Evolutionary conservation across 2,797 vertebrate species (phyloP), one percentile per base, ranked within the genome.

Genomic region (Pyrocephalus nanus): DNA sequence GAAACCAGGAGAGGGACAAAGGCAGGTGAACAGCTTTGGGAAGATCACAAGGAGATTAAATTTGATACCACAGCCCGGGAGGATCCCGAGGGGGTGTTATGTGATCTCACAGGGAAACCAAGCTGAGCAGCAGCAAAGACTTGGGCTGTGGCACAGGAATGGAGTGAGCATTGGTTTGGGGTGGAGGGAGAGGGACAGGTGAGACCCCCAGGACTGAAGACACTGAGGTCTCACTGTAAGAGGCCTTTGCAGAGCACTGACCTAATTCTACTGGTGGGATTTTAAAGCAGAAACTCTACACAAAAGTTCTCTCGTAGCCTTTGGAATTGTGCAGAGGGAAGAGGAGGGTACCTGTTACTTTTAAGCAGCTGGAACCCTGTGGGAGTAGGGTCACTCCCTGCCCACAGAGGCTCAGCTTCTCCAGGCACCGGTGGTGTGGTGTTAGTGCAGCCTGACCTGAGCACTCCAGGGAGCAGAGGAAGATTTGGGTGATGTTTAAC

Each of bases 1-100:
- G 12, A 27, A 36, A 50, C 30, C 6, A 40, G 78, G 25, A 79
- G 64, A 74, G 53, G 25, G 45, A 74, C 73, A 90, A 80, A 91
- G 60, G 91, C 85, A 92, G 88, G 77, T 22, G 86, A 23, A 32
- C 61, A 50, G 62, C 76, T 62, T 2, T 25, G 62, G 36, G 65
- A 36, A 86, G 69, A 65, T 54, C 79, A 88, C 86, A 65, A 16
- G 76, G 23, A 38, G 75, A 53, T 58, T 72, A 62, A 78, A 88
- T 54, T 50, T 40, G 79, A 86, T 47, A 80, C 80, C 4, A 2
- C 3, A 47, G 81, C 42, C 27, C 1, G 5, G 73, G 58, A 58
- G 87, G 54, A 80, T 72, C 90, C 75, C 54, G 43, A 66, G 78
- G 67, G 93, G 61, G 21, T 8, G 26, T 57, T 53, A 82, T 4